Percentiles rank a stretch among this genome's conserved stretches.
Conservation (phyloP, 2,888 invertebrate genomes). For the Chaetoderma sp. region DNA sequence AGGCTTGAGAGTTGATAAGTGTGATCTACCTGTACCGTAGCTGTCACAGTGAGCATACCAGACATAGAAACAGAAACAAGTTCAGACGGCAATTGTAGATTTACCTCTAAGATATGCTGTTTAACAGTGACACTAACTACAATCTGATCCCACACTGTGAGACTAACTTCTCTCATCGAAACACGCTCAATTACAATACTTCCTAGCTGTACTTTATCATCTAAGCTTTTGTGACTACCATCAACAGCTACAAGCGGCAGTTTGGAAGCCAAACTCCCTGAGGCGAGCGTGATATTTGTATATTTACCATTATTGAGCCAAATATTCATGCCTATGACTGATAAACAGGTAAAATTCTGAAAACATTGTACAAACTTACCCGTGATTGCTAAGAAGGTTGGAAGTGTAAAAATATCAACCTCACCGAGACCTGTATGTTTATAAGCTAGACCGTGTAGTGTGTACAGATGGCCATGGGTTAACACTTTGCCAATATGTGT, state of each 20-base stretch:
- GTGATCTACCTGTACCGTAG: no score
- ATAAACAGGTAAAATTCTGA: slow-evolving; percentile 45
- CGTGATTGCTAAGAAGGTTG: slow-evolving; percentile 39
- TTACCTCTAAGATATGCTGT: no score
- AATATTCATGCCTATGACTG: slow-evolving; percentile 41
- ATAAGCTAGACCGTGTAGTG: slow-evolving; percentile 43
- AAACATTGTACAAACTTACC: slow-evolving; percentile 49
- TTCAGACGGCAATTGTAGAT: no score
- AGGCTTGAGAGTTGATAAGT: no score
- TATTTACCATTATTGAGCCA: slow-evolving; percentile 41
- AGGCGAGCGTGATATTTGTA: slow-evolving; percentile 39
- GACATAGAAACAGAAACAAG: no score
- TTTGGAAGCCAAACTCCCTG: slow-evolving; percentile 17
- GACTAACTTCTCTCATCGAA: slow-evolving; percentile 29
- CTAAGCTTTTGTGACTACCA: slow-evolving; percentile 27
- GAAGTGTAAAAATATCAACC: slow-evolving; percentile 38
- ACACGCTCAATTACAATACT: slow-evolving; percentile 39
- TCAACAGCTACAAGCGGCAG: slow-evolving; percentile 41
- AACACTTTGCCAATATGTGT: slow-evolving; percentile 28
- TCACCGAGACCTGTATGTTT: slow-evolving; percentile 36
- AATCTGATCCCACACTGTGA: slow-evolving; percentile 31
- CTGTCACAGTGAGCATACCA: no score
- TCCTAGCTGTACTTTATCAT: slow-evolving; percentile 37
- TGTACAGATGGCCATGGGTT: slow-evolving; percentile 40
- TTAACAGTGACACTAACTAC: slow-evolving; percentile 32